Evolutionary conservation across 1,140 invertebrate species (phyloP).

Genomic region (honey bee (Apis mellifera)): DNA sequence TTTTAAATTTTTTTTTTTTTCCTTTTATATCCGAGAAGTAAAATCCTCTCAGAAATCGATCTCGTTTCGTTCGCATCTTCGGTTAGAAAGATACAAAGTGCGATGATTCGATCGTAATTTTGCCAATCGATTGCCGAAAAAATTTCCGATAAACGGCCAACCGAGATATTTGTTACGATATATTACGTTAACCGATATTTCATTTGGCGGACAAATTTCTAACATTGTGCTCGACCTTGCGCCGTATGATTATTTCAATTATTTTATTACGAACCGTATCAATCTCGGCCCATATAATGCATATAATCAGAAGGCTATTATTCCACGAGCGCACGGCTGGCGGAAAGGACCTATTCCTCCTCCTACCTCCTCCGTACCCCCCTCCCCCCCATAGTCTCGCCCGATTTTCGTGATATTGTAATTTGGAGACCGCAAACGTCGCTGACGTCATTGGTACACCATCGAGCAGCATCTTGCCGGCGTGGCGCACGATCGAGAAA

Average conservation of each 20-base stretch:
- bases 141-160: too few relatives aligned
- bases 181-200: conserved; percentile 15
- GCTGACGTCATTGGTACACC: conserved; percentile 68
- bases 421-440: conserved; percentile 73
- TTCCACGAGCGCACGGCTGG: conserved; percentile 57
- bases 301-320: conserved; percentile 74
- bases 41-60: too few relatives aligned
- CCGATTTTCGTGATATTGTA: conserved; percentile 75
- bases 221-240: conserved; percentile 59
- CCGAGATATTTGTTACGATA: not conserved
- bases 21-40: too few relatives aligned
- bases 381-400: conserved; percentile 55
- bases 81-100: too few relatives aligned
- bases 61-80: too few relatives aligned
- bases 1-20: not conserved
- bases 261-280: conserved; percentile 76
- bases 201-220: conserved; percentile 40
- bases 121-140: fast-evolving
- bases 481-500: conserved; percentile 36
- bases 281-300: conserved; percentile 74
- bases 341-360: conserved; percentile 40
- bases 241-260: conserved; percentile 77
- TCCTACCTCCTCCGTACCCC: not conserved
- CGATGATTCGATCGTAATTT: too few relatives aligned
- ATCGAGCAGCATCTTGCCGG: conserved; percentile 58